Evolutionary conservation across 2,797 vertebrate genomes (phyloP), one percentile per base, ranked within the genome.

Genomic region (Hyperoplus immaculatus): DNA sequence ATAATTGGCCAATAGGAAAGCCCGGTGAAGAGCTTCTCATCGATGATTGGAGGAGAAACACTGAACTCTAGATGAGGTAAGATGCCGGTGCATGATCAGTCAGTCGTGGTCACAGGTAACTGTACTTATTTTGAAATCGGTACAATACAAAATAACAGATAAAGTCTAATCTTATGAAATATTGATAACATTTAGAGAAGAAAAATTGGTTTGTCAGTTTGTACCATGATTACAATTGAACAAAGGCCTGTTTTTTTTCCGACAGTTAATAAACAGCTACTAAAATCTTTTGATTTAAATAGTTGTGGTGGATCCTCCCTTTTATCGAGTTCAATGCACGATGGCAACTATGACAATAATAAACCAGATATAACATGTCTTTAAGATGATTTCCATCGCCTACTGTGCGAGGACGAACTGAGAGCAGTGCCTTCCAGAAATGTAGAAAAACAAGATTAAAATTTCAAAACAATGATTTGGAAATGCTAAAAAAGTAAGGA

Each of bases 1-100:
- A 39, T 13, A 4, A 0, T 21, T 57, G 59, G 42, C 89, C 90
- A 90, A 91, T 92, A 72, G 73, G n/a, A 85, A 21, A 6, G 5
- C 61, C 6, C 0, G 13, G 4, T n/a, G 43, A 29, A 1, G 39
- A 9, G 4, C 43, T 18, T 39, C 67, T 78, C 1, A n/a, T 36
- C 54, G 16, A 0, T 69, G 72, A 91, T 92, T 91, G 87, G 91
- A 78, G 7, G 13, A 82, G 3, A 42, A 2, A 6, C 3, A 7
- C 12, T 14, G 11, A 5, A 46, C 64, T 50, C 76, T 77, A 36
- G 3, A 1, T 1, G 6, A 18, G 21, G 21, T 21, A 4, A 21
- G 50, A 74, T 42, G 68, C 66, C 64, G 58, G 64, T 18, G 72
- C 70, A 63, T 29, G 29, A 29, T 29, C 29, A 29, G 29, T 41